phyloP scores from a whole-genome alignment of 2,888 invertebrate species.

The Microchrysa polita region DNA sequence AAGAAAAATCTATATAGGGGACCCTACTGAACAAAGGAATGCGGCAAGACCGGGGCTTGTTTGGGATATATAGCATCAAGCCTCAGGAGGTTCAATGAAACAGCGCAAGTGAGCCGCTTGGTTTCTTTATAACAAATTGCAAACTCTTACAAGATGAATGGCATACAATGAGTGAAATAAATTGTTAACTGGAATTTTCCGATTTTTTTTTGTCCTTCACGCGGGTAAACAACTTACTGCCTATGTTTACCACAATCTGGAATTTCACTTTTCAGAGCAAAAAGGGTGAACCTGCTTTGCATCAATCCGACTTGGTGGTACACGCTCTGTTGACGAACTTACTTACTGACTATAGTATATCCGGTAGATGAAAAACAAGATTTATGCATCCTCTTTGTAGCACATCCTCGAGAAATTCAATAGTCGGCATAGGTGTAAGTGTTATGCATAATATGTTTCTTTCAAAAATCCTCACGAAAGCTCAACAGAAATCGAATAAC shows the following conservation, averaged over 20 bases:
- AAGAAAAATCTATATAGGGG: neutral
- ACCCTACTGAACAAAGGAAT: neutral
- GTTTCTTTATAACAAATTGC: constrained; percentile 37
- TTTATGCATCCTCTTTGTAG: too few relatives aligned
- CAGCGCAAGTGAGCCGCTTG: neutral
- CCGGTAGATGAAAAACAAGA: too few relatives aligned
- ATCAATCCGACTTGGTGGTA: too few relatives aligned
- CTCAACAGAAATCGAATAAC: neutral
- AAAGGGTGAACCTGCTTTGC: too few relatives aligned
- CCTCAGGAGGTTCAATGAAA: neutral
- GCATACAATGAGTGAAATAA: constrained; percentile 37
- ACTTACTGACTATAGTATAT: neutral
- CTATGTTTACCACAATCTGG: too few relatives aligned
- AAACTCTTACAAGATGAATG: constrained; percentile 38
- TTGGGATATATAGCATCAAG: neutral
- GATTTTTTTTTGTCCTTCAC: neutral
- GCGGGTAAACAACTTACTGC: neutral
- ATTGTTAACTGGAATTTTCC: constrained; percentile 30
- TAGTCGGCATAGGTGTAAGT: too few relatives aligned
- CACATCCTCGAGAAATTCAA: too few relatives aligned
- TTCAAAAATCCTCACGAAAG: too few relatives aligned
- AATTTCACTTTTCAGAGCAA: too few relatives aligned
- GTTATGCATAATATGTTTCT: too few relatives aligned
- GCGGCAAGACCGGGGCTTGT: neutral
- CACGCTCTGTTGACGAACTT: neutral